Base-by-base conservation (phyloP, 2,888 invertebrate genomes). In the Onthophagus sagittarius region DNA sequence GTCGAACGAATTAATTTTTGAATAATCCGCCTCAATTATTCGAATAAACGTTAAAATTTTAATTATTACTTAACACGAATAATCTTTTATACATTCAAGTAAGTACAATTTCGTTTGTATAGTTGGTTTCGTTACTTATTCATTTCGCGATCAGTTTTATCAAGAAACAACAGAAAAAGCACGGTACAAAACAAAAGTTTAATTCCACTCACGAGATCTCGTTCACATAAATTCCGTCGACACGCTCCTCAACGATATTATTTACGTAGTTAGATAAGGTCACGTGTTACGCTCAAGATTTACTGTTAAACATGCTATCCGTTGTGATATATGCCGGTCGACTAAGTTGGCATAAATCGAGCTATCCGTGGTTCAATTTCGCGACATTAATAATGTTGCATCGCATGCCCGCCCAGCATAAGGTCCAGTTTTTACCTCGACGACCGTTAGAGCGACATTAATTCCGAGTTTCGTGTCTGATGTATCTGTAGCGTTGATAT, bases 181-280 rank as follows among this genome's bases (percentile, higher is more conserved):
- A 53, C 39, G 6, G 39, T 53, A 53, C 39, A 53, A 53, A 53
- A 53, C 39, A 53, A 53, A 53, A 53, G 39, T 53, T 23, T 53
- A 53, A 53, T 53, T 53, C 39, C 39, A 53, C 39, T 53, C 39
- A 53, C 39, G 39, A 53, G 39, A 53, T 53, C 39, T 31, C 67
- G 67, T 23, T 67, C 67, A 67, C 67, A 67, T 67, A 67, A 67
- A 67, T 67, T 67, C 67, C 32, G 67, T 31, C 67, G 67, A 67
- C 67, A 67, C 32, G 67, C 67, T 67, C 67, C 32, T 67, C 23
- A 31, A 32, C 32, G 67, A 67, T 67, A 67, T 67, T 67, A 67
- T 67, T 67, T 67, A 67, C 67, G 67, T 67, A 67, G 67, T 67
- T 67, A 67, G 67, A 67, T 67, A 67, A 67, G 67, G 67, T 67